Evolutionary conservation across 2,888 invertebrate genomes (phyloP).

Genomic region (Tiliacea aurago): DNA sequence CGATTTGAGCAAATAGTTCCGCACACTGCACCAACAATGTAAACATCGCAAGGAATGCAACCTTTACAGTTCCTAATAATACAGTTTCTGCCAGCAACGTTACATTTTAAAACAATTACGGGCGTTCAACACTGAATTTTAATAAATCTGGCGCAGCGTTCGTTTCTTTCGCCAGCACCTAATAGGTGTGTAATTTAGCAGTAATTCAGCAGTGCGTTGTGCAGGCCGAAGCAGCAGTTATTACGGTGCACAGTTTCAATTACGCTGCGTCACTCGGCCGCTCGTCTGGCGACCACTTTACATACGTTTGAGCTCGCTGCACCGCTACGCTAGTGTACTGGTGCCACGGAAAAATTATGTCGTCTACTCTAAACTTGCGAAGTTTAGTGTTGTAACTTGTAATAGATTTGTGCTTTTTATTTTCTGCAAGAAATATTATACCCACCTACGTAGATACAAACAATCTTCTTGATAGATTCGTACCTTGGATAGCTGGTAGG

Average conservation of each 20-base stretch:
- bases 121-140: constrained; percentile 48
- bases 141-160: constrained; percentile 54
- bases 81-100: constrained; percentile 48
- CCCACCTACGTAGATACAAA: too few species aligned
- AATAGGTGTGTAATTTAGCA: constrained; percentile 64
- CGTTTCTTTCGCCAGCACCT: constrained; percentile 45
- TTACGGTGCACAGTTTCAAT: constrained; percentile 63
- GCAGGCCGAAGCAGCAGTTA: constrained; percentile 56
- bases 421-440: background rate
- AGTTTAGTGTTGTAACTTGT: background rate
- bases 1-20: constrained; percentile 28
- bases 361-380: constrained; percentile 11
- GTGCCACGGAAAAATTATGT: constrained; percentile 25
- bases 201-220: constrained; percentile 61
- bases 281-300: constrained; percentile 54
- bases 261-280: constrained; percentile 57
- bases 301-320: constrained; percentile 55
- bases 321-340: background rate
- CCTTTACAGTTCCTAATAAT: constrained; percentile 41
- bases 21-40: constrained; percentile 31
- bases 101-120: constrained; percentile 60
- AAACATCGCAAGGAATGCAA: constrained; percentile 35
- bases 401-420: background rate
- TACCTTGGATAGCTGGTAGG: too few species aligned
- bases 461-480: background rate